phyloP scores from a whole-genome alignment of 2,888 invertebrate genomes.

The Ochropleura plecta region DNA sequence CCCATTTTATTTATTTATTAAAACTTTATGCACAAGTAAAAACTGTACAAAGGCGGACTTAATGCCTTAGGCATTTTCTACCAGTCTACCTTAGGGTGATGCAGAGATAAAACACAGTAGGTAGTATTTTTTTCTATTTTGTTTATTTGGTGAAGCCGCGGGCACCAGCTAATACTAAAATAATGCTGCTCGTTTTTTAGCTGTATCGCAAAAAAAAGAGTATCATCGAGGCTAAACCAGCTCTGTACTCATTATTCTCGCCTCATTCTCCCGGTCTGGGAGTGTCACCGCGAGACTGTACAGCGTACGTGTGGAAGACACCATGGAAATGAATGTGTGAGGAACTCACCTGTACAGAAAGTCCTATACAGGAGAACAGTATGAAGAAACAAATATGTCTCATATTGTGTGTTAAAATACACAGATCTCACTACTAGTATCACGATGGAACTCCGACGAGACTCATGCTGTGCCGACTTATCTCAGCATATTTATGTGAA shows the following conservation, averaged over 20 bases:
- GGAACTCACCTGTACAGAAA: conserved; percentile 71
- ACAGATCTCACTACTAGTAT: background rate
- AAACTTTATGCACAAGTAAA: too few relatives aligned
- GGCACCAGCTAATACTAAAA: too few relatives aligned
- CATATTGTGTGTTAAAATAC: conserved; percentile 43
- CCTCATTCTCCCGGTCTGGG: background rate
- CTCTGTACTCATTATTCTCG: background rate
- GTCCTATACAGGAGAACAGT: conserved; percentile 62
- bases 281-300: background rate
- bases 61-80: too few relatives aligned
- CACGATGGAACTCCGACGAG: conserved; percentile 20
- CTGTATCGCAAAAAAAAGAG: background rate
- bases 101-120: too few relatives aligned
- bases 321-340: background rate
- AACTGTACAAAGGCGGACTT: too few relatives aligned
- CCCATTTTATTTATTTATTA: too few relatives aligned
- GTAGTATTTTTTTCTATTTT: too few relatives aligned
- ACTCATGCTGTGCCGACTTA: conserved; percentile 41
- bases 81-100: too few relatives aligned
- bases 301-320: background rate
- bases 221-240: background rate
- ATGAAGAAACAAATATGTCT: conserved; percentile 50
- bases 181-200: too few relatives aligned
- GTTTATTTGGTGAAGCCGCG: too few relatives aligned
- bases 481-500: conserved; percentile 48